Evolutionary conservation across 2,797 vertebrate genomes (phyloP).

Genomic region (Echiichthys vipera): DNA sequence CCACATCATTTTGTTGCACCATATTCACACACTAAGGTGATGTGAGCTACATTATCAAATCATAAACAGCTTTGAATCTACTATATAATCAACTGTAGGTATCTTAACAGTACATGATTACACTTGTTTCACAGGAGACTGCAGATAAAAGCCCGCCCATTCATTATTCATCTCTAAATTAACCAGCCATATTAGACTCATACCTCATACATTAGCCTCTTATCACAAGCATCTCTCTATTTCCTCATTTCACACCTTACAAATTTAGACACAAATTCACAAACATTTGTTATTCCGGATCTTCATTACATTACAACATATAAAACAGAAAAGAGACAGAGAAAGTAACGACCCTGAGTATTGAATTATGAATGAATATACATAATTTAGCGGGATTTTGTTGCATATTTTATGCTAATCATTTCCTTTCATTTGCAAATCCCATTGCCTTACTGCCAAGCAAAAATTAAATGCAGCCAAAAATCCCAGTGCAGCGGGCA

Average conservation of each 20-base stretch:
- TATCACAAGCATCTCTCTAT: not conserved
- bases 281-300: constrained; percentile 31
- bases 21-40: constrained; percentile 3
- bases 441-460: constrained; percentile 52
- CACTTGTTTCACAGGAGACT: constrained; percentile 19
- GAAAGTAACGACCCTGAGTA: constrained; percentile 60
- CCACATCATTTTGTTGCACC: constrained; percentile 23
- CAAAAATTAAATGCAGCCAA: constrained; percentile 33
- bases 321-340: constrained; percentile 45
- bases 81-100: not conserved
- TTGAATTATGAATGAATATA: constrained; percentile 82
- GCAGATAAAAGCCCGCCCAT: constrained; percentile 12
- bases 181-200: not conserved
- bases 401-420: constrained; percentile 83
- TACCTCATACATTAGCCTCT: not conserved
- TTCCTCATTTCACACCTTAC: constrained; percentile 10
- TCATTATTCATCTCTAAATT: constrained; percentile 39
- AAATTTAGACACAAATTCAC: not conserved
- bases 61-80: constrained; percentile 15
- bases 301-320: constrained; percentile 33
- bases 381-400: constrained; percentile 77
- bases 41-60: not conserved
- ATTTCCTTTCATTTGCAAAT: constrained; percentile 74
- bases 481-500: not conserved
- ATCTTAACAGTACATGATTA: constrained; percentile 13